Evolutionary conservation across 2,113 vertebrate genomes (phyloP), one percentile per base, ranked within the genome.

Genomic region (Charadrius vociferus): DNA sequence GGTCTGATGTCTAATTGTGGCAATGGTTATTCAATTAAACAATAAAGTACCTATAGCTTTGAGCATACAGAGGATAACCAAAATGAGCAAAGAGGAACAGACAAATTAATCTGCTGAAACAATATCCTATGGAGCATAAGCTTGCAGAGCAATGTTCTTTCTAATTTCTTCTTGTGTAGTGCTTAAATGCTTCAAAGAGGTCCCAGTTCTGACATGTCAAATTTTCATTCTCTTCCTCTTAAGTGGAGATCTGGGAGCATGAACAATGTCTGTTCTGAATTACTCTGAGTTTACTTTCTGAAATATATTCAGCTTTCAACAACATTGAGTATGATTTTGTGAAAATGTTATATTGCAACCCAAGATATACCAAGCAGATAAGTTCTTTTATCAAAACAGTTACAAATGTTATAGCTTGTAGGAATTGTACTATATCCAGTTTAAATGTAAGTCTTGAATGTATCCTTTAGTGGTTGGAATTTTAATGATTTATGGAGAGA

Each of bases 91-190:
- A 94, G 45, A 82, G 74, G 50, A 96, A 49, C 47, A 74, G 91
- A 91, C 67, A 91, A 49, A 62, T 88, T 75, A 90, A 92, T 95
- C n/a, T 81, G 36, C 66, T 80, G 74, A 66, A 96, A 90, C 20
- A 88, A 45, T 53, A 53, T 79, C 22, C 41, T 79, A 5, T 49
- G 74, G n/a, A 66, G 20, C 50, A 34, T 47, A 58, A 70, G 23
- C 16, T 82, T 73, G n/a, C 58, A 47, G 50, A 92, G 37, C n/a
- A 66, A 21, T 68, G 65, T 96, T 90, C 67, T 81, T 71, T 78
- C 66, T 77, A 43, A 74, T 86, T 90, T 85, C 66, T 91, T 74
- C 43, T 75, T 87, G 14, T 72, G 89, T 91, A 75, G 52, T 39
- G 10, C 52, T 87, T 81, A 70, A 89, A 56, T 79, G 45, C 55